Conservation (phyloP, 2,888 invertebrate genomes). For the Tinea pellionella region DNA sequence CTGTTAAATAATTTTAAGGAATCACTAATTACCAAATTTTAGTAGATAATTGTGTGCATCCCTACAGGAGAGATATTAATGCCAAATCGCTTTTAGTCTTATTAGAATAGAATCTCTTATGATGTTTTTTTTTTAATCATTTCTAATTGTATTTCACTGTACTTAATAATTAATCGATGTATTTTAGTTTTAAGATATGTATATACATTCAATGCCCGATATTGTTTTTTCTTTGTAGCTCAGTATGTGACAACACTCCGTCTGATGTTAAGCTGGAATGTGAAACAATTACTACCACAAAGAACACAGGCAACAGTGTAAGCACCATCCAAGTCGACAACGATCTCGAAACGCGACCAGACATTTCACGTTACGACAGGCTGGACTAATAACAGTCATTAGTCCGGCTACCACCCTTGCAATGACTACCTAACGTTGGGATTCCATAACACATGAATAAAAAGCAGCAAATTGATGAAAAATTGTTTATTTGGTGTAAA, state of each 20-base stretch:
- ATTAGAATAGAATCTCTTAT: slow-evolving; percentile 3
- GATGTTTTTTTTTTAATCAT: background rate
- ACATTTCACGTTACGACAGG: too few species aligned
- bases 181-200: background rate
- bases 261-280: too few species aligned
- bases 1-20: background rate
- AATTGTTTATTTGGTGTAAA: slow-evolving; percentile 16
- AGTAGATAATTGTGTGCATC: background rate
- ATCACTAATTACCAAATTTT: background rate
- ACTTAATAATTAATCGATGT: background rate
- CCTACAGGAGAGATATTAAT: background rate
- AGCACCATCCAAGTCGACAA: too few species aligned
- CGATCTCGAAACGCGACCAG: too few species aligned
- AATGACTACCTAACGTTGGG: too few species aligned
- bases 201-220: slow-evolving; percentile 44
- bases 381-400: too few species aligned
- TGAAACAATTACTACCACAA: too few species aligned
- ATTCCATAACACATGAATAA: background rate
- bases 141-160: background rate
- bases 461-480: slow-evolving; percentile 16
- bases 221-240: background rate
- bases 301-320: too few species aligned
- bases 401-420: too few species aligned
- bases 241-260: too few species aligned
- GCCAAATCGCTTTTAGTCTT: background rate